Evolutionary conservation across 1,140 invertebrate species (phyloP).

Genomic region (Drosophila pallidifrons): DNA sequence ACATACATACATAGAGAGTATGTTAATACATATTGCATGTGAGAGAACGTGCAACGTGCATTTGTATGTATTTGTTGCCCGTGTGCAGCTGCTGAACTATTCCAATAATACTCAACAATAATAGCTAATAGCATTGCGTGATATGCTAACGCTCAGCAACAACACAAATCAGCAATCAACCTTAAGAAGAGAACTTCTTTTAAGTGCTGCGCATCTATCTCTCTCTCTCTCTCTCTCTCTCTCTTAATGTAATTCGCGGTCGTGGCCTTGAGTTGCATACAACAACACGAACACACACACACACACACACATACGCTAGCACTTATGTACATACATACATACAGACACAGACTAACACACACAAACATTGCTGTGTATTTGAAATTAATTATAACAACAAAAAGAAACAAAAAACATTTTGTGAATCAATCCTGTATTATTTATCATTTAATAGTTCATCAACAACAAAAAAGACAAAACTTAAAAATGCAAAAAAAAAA

Average conservation of each 20-base stretch:
- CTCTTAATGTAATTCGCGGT: constrained; percentile 20
- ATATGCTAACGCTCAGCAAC: constrained; percentile 1
- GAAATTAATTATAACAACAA: constrained; percentile 32
- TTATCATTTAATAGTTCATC: constrained; percentile 54
- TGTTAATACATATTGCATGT: too few relatives aligned
- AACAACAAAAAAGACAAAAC: background rate
- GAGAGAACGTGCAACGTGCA: too few relatives aligned
- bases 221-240: too few relatives aligned
- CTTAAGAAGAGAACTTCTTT: background rate
- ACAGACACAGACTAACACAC: background rate
- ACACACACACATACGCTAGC: background rate
- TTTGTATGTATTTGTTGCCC: background rate
- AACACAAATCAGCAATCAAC: background rate
- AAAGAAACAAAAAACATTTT: constrained; percentile 27
- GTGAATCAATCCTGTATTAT: constrained; percentile 43
- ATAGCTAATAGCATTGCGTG: background rate
- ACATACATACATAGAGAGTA: too few relatives aligned
- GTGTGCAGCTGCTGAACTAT: background rate
- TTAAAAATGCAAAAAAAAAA: background rate
- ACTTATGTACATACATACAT: constrained; percentile 31
- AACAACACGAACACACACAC: background rate
- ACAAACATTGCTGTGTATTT: constrained; percentile 35
- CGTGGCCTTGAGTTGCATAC: constrained; percentile 31
- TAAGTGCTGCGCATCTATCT: background rate
- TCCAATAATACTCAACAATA: background rate